Evolutionary conservation across 2,797 vertebrate species (phyloP).

Genomic region (Halcyon badia): DNA sequence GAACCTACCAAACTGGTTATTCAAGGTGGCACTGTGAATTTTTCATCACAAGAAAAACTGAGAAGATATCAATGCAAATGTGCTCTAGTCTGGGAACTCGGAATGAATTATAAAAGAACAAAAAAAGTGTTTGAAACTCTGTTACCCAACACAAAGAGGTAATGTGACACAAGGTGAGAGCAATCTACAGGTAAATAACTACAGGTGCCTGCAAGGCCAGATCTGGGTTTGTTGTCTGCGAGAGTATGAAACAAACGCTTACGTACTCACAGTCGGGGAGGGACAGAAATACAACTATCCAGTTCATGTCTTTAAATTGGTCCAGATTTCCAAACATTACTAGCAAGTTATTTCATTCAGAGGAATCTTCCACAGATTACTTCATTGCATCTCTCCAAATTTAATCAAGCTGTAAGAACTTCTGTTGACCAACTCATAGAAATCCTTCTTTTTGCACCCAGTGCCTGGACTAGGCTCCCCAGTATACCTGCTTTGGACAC

Average conservation of each 20-base stretch:
- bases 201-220: background rate
- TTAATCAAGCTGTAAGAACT: background rate
- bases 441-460: background rate
- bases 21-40: background rate
- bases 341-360: background rate
- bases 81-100: background rate
- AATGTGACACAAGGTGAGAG: background rate
- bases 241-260: background rate
- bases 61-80: background rate
- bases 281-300: rapidly evolving
- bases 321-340: background rate
- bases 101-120: background rate
- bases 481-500: background rate
- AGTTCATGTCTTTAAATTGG: background rate
- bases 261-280: background rate
- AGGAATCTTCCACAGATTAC: background rate
- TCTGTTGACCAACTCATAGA: background rate
- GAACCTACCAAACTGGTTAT: background rate
- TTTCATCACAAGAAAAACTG: background rate
- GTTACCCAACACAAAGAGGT: background rate
- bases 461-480: background rate
- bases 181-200: background rate
- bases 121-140: background rate
- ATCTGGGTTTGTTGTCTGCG: background rate
- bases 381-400: background rate